Evolutionary conservation across 2,113 vertebrate species (phyloP), one percentile per base, ranked within the genome.

Genomic region (Phalacrocorax pelagicus): DNA sequence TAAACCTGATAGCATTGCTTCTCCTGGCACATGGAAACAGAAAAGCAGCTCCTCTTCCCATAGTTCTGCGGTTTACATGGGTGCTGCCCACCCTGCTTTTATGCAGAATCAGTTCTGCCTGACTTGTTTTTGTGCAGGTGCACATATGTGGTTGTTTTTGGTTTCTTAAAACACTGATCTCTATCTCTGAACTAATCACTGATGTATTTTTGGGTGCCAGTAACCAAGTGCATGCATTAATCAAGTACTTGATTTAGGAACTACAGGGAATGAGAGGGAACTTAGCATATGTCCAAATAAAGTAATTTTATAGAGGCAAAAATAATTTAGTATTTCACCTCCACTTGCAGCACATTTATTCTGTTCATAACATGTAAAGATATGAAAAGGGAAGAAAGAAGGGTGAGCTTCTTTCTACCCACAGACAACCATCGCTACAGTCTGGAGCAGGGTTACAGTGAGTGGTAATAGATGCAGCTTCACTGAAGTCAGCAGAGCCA

Each of bases 161-260:
- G 42, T 88, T 90, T 66, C 72, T 61, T 34, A 42, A 73, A 92
- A 52, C 29, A 71, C 13, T 5, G 14, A 57, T 86, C 70, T 49
- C 81, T 32, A 67, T 82, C 86, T 95, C 67, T 66, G 47, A 49
- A 94, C 34, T 88, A 93, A 96, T 87, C 79, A 66, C 62, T 38
- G 88, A 93, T 61, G 36, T 54, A 70, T 81, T 95, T 92, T 52
- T 94, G 52, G 96, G 57, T 54, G 72, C 34, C 42, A 82, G 81
- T 36, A 86, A 57, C 24, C 47, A 86, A 95, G 46, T 61, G 34
- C 61, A 38, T 27, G 20, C 73, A 36, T 62, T 81, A 86, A 91
- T 87, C 89, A 97, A 81, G 84, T 36, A 90, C 63, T 61, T 90
- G 65, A 96, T 80, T 92, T 70, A 75, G 54, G 83, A 97, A 90